These are phyloP conservation scores for Hesperia comma DNA, from an alignment of 2,888 invertebrate genomes.

Conservation along the genomic window DNA sequence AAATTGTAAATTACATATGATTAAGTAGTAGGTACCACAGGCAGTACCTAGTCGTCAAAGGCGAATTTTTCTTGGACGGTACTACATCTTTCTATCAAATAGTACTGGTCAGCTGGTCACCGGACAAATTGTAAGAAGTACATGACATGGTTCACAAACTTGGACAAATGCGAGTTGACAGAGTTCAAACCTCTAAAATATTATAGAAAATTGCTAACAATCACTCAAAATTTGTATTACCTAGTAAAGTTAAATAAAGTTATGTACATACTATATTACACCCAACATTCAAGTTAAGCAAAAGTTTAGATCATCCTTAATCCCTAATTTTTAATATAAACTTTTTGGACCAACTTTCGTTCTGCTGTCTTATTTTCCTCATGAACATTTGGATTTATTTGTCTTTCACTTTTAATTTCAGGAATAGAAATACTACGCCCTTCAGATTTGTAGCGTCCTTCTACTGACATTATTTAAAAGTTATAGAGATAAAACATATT, in stretches of 20 bases:
- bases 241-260: not conserved
- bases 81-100: too few relatives aligned
- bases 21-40: too few relatives aligned
- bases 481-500: not conserved
- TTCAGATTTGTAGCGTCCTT: not conserved
- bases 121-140: too few relatives aligned
- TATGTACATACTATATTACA: not conserved
- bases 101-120: too few relatives aligned
- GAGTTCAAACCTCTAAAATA: too few relatives aligned
- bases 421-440: not conserved
- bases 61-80: too few relatives aligned
- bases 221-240: too few relatives aligned
- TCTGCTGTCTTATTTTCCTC: not conserved
- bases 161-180: too few relatives aligned
- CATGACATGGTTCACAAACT: too few relatives aligned
- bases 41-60: too few relatives aligned
- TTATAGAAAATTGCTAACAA: too few relatives aligned
- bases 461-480: not conserved
- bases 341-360: not conserved
- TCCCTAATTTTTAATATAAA: not conserved
- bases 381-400: constrained; percentile 15
- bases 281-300: not conserved
- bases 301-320: not conserved
- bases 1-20: too few relatives aligned
- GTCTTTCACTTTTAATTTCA: constrained; percentile 7